phyloP scores from a whole-genome alignment of 35 echinoderm and acorn worm genomes.

The Lytechinus pictus region DNA sequence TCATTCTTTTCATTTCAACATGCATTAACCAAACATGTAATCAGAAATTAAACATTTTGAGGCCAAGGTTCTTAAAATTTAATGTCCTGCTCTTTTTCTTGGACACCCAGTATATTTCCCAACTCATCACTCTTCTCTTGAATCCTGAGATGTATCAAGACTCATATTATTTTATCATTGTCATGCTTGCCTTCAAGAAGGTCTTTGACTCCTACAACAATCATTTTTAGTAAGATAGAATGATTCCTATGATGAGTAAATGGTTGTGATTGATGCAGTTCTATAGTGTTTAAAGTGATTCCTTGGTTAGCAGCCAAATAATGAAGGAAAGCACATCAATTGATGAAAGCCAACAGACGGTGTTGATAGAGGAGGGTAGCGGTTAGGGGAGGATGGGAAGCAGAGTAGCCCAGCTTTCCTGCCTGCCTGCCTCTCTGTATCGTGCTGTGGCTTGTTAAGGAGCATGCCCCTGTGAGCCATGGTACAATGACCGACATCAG shows the following conservation, averaged over 20 bases:
- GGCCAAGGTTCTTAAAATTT: too few species aligned
- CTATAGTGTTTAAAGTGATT: background rate
- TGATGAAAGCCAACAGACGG: slow-evolving; percentile 32
- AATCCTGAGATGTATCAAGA: too few species aligned
- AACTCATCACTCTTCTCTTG: too few species aligned
- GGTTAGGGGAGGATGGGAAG: slow-evolving; percentile 33
- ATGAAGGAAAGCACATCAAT: slow-evolving; percentile 18
- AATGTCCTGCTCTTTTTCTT: too few species aligned
- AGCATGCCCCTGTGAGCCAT: background rate
- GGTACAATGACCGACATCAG: slow-evolving; percentile 8
- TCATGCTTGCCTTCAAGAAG: background rate
- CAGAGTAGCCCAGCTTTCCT: background rate
- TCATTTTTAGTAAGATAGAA: background rate
- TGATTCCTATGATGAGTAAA: background rate
- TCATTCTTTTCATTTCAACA: too few species aligned
- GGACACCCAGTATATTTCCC: too few species aligned
- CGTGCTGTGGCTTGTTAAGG: background rate
- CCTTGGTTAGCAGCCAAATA: slow-evolving; percentile 3
- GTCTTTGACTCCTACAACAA: background rate
- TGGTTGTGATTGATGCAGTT: background rate
- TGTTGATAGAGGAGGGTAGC: slow-evolving; percentile 3
- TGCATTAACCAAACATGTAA: too few species aligned
- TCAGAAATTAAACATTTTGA: too few species aligned
- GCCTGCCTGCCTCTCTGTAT: background rate
- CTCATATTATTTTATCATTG: background rate